Percentiles rank a stretch among this genome's conserved stretches.
Conservation (phyloP, 2,113 vertebrate genomes). For the Suricata suricatta region DNA sequence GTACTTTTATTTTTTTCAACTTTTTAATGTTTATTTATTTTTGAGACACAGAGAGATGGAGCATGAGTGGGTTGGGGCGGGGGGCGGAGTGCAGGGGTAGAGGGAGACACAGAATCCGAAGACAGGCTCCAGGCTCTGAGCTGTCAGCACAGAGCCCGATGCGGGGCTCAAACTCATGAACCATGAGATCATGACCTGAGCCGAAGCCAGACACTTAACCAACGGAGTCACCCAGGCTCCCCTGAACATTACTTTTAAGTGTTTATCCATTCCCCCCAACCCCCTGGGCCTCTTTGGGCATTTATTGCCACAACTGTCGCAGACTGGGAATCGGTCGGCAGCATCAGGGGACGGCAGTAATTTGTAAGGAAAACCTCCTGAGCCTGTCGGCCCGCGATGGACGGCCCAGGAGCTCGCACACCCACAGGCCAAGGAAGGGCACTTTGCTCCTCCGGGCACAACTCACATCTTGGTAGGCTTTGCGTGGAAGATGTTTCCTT, state of each 20-base stretch:
- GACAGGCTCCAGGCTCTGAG: too few relatives aligned
- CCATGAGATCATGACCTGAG: too few relatives aligned
- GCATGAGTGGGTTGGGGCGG: too few relatives aligned
- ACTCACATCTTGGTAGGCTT: background rate
- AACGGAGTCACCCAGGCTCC: too few relatives aligned
- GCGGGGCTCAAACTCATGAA: too few relatives aligned
- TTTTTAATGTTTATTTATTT: too few relatives aligned
- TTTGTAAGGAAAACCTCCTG: background rate
- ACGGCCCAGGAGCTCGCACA: background rate
- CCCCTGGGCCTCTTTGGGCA: constrained; percentile 34
- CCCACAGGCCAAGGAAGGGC: background rate
- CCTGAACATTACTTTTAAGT: constrained; percentile 66
- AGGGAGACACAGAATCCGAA: too few relatives aligned
- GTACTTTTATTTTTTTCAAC: constrained; percentile 54
- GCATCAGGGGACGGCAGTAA: background rate
- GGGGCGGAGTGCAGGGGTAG: too few relatives aligned
- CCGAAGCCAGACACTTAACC: too few relatives aligned
- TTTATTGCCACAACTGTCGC: constrained; percentile 43
- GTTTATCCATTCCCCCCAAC: constrained; percentile 59
- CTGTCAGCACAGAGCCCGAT: too few relatives aligned
- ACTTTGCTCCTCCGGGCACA: background rate
- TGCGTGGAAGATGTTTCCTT: background rate
- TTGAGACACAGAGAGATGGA: too few relatives aligned
- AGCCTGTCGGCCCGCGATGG: background rate
- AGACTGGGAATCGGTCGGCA: constrained; percentile 54